Conservation (phyloP, 1,140 invertebrate species). For the Caerostris extrusa region DNA sequence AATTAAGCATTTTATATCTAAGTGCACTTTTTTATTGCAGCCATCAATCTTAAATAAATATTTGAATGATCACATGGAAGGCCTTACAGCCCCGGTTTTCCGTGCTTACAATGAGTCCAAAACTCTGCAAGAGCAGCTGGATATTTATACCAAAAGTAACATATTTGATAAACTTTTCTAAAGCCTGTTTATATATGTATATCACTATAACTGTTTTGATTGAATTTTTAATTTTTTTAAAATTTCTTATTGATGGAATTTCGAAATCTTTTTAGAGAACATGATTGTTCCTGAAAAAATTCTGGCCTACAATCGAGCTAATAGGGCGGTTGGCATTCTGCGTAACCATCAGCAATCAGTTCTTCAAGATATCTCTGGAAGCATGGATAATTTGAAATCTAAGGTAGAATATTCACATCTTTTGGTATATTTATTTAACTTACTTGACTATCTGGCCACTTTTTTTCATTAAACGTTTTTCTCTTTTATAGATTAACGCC, state of each 20-base stretch:
- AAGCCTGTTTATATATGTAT: neutral
- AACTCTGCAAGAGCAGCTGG: conserved; percentile 97
- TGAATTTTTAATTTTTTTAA: no score
- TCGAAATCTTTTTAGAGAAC: conserved; percentile 78
- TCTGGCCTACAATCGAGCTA: conserved; percentile 98
- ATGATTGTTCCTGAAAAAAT: conserved; percentile 87
- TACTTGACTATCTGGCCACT: no score
- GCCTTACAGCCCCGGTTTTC: conserved; percentile 99
- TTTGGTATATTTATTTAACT: neutral
- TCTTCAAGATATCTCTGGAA: conserved; percentile 97
- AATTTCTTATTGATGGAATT: no score
- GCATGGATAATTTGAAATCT: conserved; percentile 98
- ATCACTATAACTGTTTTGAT: no score
- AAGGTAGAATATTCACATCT: conserved; percentile 84
- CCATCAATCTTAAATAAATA: conserved; percentile 98
- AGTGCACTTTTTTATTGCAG: conserved; percentile 80
- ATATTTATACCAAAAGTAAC: conserved; percentile 91
- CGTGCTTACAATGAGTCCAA: conserved; percentile 99
- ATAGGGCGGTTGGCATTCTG: conserved; percentile 97
- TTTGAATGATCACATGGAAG: conserved; percentile 98
- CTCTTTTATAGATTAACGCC: conserved; percentile 86
- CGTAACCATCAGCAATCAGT: conserved; percentile 99
- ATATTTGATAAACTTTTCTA: neutral
- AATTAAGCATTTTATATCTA: neutral
- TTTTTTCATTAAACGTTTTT: neutral